Percentiles rank a stretch among this genome's conserved stretches.
Conservation (phyloP, 35 echinoderm and acorn worm species). For the Nesometra sesokonis region DNA sequence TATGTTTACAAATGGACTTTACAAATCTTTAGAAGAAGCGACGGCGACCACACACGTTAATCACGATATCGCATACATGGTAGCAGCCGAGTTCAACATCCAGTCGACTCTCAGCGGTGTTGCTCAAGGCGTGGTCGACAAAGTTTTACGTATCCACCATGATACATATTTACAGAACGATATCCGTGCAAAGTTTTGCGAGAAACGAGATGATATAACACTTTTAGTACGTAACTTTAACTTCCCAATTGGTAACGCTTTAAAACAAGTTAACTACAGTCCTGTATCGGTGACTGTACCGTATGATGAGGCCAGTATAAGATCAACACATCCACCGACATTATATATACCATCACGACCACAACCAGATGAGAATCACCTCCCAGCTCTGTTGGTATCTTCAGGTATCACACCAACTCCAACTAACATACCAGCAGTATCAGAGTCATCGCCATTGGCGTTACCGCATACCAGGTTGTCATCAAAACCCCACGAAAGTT, state of each 20-base stretch:
- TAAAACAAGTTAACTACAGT: slow-evolving; percentile 19
- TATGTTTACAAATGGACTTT: slow-evolving; percentile 87
- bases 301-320: slow-evolving; percentile 6
- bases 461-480: slow-evolving; percentile 19
- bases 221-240: slow-evolving; percentile 80
- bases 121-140: slow-evolving; percentile 82
- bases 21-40: slow-evolving; percentile 57
- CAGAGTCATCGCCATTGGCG: not conserved
- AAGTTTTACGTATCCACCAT: slow-evolving; percentile 83
- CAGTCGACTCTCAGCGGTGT: slow-evolving; percentile 85
- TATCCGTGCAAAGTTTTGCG: slow-evolving; percentile 34
- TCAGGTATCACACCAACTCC: slow-evolving; percentile 3
- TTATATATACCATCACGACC: not conserved
- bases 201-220: slow-evolving; percentile 83
- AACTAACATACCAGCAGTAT: not conserved
- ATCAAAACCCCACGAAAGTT: slow-evolving; percentile 13
- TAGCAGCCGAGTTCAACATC: slow-evolving; percentile 60
- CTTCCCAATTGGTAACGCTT: slow-evolving; percentile 41
- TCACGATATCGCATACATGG: slow-evolving; percentile 72
- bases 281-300: slow-evolving; percentile 7
- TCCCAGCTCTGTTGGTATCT: not conserved
- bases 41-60: slow-evolving; percentile 61
- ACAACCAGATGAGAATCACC: not conserved
- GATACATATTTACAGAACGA: slow-evolving; percentile 53
- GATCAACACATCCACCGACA: not conserved